Base-by-base conservation (phyloP, 1,140 invertebrate genomes). In the Battus philenor region DNA sequence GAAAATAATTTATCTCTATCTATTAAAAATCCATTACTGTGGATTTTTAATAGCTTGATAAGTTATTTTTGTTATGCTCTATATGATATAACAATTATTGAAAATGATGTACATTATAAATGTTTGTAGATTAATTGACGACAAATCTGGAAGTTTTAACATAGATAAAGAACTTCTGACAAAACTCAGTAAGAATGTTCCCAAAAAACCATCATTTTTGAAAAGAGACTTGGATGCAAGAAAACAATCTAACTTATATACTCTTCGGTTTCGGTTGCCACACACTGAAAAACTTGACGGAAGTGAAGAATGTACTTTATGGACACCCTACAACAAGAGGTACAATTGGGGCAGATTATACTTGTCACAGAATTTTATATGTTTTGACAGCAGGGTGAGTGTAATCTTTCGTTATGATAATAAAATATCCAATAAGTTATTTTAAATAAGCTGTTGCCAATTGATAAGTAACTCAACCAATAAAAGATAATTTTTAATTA, bases 271-370 rank as follows among this genome's bases (percentile, higher is more conserved):
- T 73, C 89, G 95, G 47, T 88, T 99, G 47, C 97, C 97, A 1
- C 88, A 91, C 27, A 87, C 79, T 13, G 97, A 98, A 85, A 98
- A 97, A 82, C 86, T 99, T 20, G 97, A 99, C 87, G 97, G 98
- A 0, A 93, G 92, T 50, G 93, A 95, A 22, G 93, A 95, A 64
- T 96, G 95, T 72, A 92, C 93, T 1, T 82, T 99, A 11, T 97
- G 95, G 93, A 98, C 97, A n/a, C 97, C 97, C 0, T 99, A 97
- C 66, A 95, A 97, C 70, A 98, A 98, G 70, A 91, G 91, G 57
- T 91, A 96, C 67, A 93, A 96, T 41, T 91, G 90, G 85, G 98
- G 98, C n/a, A 90, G 91, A 56, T 88, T 99, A 53, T 99, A 94
- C 84, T 81, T 99, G 13, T 99, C 97, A 0, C 92, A 94, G 61